These are phyloP conservation scores for Leucophenga maculata DNA, from an alignment of 2,888 invertebrate species.

Conservation along the genomic window DNA sequence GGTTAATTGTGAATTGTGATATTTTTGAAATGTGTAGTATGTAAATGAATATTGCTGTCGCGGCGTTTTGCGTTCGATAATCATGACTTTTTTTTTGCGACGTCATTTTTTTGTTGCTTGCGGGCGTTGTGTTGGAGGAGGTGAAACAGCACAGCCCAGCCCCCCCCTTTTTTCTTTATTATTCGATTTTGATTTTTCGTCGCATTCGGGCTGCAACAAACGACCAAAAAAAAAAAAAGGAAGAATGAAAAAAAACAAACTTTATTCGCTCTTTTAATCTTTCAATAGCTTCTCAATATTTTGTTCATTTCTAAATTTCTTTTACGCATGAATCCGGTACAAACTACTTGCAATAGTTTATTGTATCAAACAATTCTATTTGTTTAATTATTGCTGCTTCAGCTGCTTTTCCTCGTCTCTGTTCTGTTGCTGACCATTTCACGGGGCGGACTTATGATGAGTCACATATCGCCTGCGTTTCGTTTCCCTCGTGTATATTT, in stretches of 20 bases:
- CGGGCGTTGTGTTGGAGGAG: slow-evolving; percentile 40
- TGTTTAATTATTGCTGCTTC: slow-evolving; percentile 7
- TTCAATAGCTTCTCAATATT: no score
- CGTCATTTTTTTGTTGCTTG: slow-evolving; percentile 63
- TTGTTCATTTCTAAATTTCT: neutral
- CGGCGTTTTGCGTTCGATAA: slow-evolving; percentile 47
- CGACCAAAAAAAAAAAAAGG: neutral
- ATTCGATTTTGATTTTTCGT: slow-evolving; percentile 38
- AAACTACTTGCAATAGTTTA: neutral
- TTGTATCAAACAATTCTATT: no score
- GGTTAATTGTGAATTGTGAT: neutral
- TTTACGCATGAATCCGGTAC: neutral
- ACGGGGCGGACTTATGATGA: slow-evolving; percentile 62
- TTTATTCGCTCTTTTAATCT: no score
- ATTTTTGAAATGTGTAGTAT: neutral
- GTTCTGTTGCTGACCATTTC: slow-evolving; percentile 30
- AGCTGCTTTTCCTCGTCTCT: slow-evolving; percentile 26
- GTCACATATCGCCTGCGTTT: slow-evolving; percentile 58
- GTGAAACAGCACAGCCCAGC: slow-evolving; percentile 33
- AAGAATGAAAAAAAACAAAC: no score
- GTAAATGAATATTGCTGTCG: slow-evolving; percentile 36
- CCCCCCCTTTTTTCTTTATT: slow-evolving; percentile 47
- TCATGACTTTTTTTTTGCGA: slow-evolving; percentile 61
- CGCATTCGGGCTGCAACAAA: neutral
- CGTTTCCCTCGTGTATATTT: slow-evolving; percentile 38